Evolutionary conservation across 1,140 invertebrate species (phyloP).

Genomic region (Mactra quadrangularis): DNA sequence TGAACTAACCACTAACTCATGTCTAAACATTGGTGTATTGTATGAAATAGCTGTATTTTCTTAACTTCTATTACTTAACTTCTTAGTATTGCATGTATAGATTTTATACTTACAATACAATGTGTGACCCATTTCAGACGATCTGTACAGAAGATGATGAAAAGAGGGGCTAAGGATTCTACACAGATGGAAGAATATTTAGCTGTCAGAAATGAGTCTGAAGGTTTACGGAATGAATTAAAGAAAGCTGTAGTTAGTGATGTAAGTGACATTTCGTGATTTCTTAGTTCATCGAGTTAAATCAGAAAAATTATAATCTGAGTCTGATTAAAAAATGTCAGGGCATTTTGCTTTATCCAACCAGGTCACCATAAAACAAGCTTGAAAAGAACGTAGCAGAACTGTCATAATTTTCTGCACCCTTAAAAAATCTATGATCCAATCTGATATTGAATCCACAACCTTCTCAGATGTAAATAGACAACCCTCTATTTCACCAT

Average conservation of each 20-base stretch:
- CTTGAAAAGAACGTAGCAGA: not conserved
- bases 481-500: too few relatives aligned
- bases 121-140: too few relatives aligned
- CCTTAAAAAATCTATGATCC: too few relatives aligned
- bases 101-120: too few relatives aligned
- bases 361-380: not conserved
- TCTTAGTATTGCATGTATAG: too few relatives aligned
- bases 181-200: constrained; percentile 51
- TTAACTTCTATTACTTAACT: too few relatives aligned
- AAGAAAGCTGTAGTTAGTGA: constrained; percentile 32
- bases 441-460: too few relatives aligned
- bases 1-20: too few relatives aligned
- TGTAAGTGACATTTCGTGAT: constrained; percentile 9
- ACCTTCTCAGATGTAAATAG: too few relatives aligned
- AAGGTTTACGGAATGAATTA: constrained; percentile 23
- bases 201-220: constrained; percentile 41
- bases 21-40: too few relatives aligned
- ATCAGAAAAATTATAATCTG: not conserved
- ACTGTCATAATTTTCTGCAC: not conserved
- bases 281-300: not conserved
- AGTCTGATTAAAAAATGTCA: not conserved
- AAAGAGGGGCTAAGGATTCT: constrained; percentile 28
- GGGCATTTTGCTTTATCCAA: not conserved
- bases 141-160: constrained; percentile 43
- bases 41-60: too few relatives aligned